These are phyloP conservation scores for Anagyrus pseudococci DNA, from an alignment of 2,888 invertebrate genomes.

Conservation along the genomic window DNA sequence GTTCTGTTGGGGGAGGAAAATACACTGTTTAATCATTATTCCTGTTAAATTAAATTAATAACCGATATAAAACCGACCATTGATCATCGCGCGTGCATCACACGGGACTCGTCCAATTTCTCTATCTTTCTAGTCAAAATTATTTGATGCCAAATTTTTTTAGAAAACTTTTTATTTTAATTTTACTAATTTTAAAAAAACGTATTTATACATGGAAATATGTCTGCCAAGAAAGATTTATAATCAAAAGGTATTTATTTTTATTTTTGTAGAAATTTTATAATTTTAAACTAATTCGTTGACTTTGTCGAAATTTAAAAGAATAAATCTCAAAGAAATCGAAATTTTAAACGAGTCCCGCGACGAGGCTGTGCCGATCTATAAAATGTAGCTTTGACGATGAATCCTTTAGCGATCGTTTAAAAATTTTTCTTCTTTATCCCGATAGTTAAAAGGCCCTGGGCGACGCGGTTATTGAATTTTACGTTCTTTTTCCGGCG, in stretches of 20 bases:
- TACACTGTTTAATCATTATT: slow-evolving; percentile 21
- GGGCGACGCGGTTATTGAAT: slow-evolving; percentile 46
- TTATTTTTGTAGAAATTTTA: too few species aligned
- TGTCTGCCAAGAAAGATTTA: too few species aligned
- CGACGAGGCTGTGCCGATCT: slow-evolving; percentile 48
- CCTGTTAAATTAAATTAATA: slow-evolving; percentile 31
- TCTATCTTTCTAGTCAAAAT: slow-evolving; percentile 10
- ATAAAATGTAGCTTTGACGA: slow-evolving; percentile 58
- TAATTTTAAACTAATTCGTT: neutral
- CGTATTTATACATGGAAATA: too few species aligned
- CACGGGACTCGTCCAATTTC: slow-evolving; percentile 43
- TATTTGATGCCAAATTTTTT: too few species aligned
- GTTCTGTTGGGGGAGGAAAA: slow-evolving; percentile 31
- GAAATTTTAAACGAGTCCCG: slow-evolving; percentile 42
- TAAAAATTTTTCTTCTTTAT: slow-evolving; percentile 42
- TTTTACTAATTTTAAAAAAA: neutral
- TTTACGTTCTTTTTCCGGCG: slow-evolving; percentile 26
- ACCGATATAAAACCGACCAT: slow-evolving; percentile 43
- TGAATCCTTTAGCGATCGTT: slow-evolving; percentile 59
- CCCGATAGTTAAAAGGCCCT: slow-evolving; percentile 54
- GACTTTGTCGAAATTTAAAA: neutral
- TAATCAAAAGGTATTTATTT: too few species aligned
- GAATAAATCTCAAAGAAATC: neutral
- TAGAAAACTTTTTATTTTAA: neutral
- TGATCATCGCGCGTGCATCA: slow-evolving; percentile 50